Conservation (phyloP, 1,140 invertebrate species). For the Drosophila albomicans region DNA sequence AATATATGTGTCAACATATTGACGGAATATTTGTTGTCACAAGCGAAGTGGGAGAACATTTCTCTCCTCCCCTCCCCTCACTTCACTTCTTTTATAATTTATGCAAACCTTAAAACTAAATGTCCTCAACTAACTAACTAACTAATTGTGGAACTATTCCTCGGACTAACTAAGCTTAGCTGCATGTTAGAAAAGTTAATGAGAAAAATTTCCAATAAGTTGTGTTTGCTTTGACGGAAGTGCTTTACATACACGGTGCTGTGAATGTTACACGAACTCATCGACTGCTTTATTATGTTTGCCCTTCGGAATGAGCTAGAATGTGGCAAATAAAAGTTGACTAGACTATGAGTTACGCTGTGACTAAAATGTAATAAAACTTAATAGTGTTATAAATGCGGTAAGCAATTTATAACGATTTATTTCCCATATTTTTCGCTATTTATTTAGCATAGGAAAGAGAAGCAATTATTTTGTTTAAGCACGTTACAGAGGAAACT, state of each 20-base stretch:
- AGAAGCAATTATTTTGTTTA: too few species aligned
- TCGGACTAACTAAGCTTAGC: constrained; percentile 14
- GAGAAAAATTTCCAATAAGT: constrained; percentile 51
- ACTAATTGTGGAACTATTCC: background rate
- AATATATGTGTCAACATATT: constrained; percentile 70
- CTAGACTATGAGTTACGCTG: background rate
- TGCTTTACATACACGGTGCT: background rate
- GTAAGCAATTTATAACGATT: too few species aligned
- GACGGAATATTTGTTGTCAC: constrained; percentile 37
- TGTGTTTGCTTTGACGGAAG: constrained; percentile 34
- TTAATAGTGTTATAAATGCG: background rate
- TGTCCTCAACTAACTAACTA: background rate
- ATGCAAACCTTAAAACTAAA: constrained; percentile 56
- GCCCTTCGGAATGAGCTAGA: background rate
- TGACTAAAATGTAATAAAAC: too few species aligned
- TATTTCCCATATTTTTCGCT: too few species aligned
- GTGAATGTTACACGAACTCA: background rate
- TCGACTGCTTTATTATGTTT: constrained; percentile 34
- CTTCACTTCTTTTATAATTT: constrained; percentile 56
- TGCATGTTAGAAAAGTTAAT: constrained; percentile 39
- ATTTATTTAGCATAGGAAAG: too few species aligned
- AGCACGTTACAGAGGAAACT: too few species aligned
- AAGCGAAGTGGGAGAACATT: constrained; percentile 3
- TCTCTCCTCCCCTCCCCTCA: constrained; percentile 33
- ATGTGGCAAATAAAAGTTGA: background rate